A percentile compares a stretch with the other conserved stretches of the same genome.
These are phyloP conservation scores for Corticium candelabrum DNA, from an alignment of 37 sponge, comb jelly and placozoan genomes.

Conservation along the genomic window DNA sequence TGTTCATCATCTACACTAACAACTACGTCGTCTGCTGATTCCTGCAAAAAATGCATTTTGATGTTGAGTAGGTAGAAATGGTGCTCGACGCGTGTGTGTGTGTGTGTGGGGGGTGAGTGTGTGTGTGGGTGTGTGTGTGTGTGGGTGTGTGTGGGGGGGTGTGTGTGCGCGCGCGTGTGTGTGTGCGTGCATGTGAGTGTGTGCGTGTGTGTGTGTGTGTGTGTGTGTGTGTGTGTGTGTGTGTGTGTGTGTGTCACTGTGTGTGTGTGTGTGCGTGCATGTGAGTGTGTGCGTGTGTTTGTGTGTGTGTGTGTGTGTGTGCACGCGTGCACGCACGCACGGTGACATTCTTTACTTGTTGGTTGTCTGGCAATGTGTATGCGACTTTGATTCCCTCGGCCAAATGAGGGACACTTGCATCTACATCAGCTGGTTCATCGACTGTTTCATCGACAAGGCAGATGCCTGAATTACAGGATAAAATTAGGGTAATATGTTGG, in stretches of 20 bases:
- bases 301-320: too few relatives aligned
- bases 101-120: too few relatives aligned
- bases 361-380: background rate
- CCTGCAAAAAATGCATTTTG: background rate
- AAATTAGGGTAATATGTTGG: background rate
- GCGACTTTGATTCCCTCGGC: background rate
- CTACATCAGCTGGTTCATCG: background rate
- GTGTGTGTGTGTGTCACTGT: too few relatives aligned
- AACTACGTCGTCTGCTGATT: background rate
- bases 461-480: constrained; percentile 35
- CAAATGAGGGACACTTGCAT: background rate
- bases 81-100: too few relatives aligned
- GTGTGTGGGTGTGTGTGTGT: too few relatives aligned
- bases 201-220: too few relatives aligned
- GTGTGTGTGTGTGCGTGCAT: constrained; percentile 12
- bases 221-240: too few relatives aligned
- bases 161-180: too few relatives aligned
- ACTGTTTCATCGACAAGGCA: constrained; percentile 12
- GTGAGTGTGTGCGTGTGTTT: too few relatives aligned
- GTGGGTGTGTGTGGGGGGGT: too few relatives aligned
- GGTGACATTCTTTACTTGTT: background rate
- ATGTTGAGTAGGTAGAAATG: too few relatives aligned
- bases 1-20: constrained; percentile 2
- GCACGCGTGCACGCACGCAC: background rate
- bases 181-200: too few relatives aligned